Conservation (phyloP, 2,797 vertebrate species). For the Fundulus diaphanus region DNA sequence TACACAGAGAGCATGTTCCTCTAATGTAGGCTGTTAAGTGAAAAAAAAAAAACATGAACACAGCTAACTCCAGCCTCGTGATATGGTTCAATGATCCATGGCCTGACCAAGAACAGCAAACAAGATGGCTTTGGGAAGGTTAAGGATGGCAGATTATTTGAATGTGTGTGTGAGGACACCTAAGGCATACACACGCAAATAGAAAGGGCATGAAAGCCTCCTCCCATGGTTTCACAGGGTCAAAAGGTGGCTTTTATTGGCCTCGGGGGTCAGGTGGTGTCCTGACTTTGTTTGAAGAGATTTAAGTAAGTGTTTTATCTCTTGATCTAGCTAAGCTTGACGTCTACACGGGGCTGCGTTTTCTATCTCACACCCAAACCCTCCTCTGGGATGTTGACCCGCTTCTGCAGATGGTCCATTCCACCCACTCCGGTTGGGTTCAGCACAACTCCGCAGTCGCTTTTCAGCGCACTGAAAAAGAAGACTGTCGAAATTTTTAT, state of each 20-base stretch:
- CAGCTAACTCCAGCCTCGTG: slow-evolving; percentile 16
- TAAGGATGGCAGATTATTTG: slow-evolving; percentile 23
- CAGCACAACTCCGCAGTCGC: not conserved
- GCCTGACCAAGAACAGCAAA: slow-evolving; percentile 22
- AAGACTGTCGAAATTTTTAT: not conserved
- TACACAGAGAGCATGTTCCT: slow-evolving; percentile 66
- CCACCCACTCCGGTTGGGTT: not conserved
- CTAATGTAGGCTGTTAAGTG: slow-evolving; percentile 59
- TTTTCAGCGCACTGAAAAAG: not conserved
- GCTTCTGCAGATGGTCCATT: not conserved
- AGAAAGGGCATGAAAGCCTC: slow-evolving; percentile 39
- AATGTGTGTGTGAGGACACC: not conserved
- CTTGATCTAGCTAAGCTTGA: slow-evolving; percentile 10
- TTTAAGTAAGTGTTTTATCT: slow-evolving; percentile 21
- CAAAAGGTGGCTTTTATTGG: slow-evolving; percentile 48
- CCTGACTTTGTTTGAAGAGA: slow-evolving; percentile 27
- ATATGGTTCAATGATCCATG: slow-evolving; percentile 55
- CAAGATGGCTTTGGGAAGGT: slow-evolving; percentile 39
- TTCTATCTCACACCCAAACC: slow-evolving; percentile 11
- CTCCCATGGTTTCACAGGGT: slow-evolving; percentile 39
- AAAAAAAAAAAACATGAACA: slow-evolving; percentile 36
- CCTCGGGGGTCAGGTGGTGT: slow-evolving; percentile 27
- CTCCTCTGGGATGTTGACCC: slow-evolving; percentile 2
- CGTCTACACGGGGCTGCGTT: slow-evolving; percentile 19
- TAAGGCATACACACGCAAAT: slow-evolving; percentile 13